Percentiles rank a stretch among this genome's conserved stretches.
phyloP scores from a whole-genome alignment of 2,888 invertebrate genomes.

The Melipona bicolor region DNA sequence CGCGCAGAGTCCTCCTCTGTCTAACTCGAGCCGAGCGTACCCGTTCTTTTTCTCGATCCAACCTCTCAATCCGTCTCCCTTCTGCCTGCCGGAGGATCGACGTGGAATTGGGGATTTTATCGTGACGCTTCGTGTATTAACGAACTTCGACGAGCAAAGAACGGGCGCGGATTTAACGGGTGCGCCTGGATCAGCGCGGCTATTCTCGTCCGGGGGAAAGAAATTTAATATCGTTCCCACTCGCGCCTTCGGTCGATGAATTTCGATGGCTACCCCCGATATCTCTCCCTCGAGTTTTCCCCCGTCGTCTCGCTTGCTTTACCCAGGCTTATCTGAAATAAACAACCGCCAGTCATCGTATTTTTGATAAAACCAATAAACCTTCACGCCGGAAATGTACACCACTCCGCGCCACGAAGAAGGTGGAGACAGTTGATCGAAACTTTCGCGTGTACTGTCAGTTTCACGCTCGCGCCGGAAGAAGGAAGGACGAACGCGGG shows the following conservation, averaged over 20 bases:
- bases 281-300: constrained; percentile 9
- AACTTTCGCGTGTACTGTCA: constrained; percentile 38
- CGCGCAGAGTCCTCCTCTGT: neutral
- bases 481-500: constrained; percentile 11
- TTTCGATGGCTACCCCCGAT: constrained; percentile 59
- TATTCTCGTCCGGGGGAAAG: constrained; percentile 59
- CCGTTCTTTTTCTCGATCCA: constrained; percentile 16
- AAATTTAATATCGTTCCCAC: constrained; percentile 71
- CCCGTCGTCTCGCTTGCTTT: constrained; percentile 40
- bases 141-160: constrained; percentile 66
- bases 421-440: constrained; percentile 32
- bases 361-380: constrained; percentile 41
- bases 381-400: neutral
- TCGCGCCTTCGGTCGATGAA: constrained; percentile 61
- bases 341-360: constrained; percentile 27
- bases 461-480: neutral
- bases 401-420: neutral
- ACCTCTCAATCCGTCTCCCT: constrained; percentile 40
- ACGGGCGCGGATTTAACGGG: constrained; percentile 70
- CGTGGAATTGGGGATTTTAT: constrained; percentile 71
- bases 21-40: neutral
- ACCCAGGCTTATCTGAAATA: constrained; percentile 53
- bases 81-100: constrained; percentile 43
- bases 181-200: constrained; percentile 61
- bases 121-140: constrained; percentile 71